These are phyloP conservation scores for Lichenostomus cassidix DNA, from an alignment of 2,113 vertebrate species.

Conservation along the genomic window DNA sequence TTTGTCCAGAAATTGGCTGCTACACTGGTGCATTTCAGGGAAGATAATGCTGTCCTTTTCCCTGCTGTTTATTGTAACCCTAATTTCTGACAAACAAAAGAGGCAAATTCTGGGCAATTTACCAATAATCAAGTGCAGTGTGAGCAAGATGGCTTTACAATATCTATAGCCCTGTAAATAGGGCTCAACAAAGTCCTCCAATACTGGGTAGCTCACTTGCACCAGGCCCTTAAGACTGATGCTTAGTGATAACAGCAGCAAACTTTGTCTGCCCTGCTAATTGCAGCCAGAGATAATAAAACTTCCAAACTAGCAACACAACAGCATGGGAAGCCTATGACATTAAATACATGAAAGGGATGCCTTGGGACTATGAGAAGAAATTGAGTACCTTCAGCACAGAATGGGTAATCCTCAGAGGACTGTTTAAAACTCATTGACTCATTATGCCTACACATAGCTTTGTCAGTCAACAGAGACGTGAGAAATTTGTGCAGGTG, in stretches of 20 bases:
- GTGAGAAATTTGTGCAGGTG: not conserved
- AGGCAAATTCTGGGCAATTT: not conserved
- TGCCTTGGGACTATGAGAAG: not conserved
- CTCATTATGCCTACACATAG: not conserved
- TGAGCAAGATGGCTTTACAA: not conserved
- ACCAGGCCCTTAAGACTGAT: not conserved
- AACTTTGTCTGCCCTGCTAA: not conserved
- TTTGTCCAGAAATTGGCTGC: conserved; percentile 15
- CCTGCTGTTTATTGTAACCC: not conserved
- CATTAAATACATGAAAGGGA: not conserved
- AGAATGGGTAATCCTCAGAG: not conserved
- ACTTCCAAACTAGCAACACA: not conserved
- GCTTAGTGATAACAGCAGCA: not conserved
- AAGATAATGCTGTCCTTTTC: not conserved
- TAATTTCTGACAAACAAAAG: conserved; percentile 38
- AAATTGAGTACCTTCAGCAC: not conserved
- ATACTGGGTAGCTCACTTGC: not conserved
- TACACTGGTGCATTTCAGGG: not conserved
- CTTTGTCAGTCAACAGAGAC: not conserved
- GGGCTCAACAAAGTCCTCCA: not conserved
- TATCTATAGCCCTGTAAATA: not conserved
- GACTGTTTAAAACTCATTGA: not conserved
- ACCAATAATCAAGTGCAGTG: not conserved
- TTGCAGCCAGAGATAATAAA: not conserved
- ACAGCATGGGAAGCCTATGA: not conserved